Percentiles rank a stretch among this genome's conserved stretches.
phyloP scores from a whole-genome alignment of 2,888 invertebrate species.

The Leptopterna dolabrata region DNA sequence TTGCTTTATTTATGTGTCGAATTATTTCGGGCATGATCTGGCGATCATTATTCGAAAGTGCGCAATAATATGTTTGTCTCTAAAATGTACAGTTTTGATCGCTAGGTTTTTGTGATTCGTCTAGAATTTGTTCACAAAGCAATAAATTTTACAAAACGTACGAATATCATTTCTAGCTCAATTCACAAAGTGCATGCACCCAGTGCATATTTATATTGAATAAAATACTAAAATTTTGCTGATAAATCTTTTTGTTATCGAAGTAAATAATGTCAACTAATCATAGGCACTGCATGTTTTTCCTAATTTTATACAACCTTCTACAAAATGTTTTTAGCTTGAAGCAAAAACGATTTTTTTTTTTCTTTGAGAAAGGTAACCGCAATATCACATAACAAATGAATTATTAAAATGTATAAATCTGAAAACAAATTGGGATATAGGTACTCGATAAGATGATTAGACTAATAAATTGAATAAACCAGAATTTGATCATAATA shows the following conservation, averaged over 20 bases:
- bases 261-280: constrained; percentile 45
- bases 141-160: constrained; percentile 22
- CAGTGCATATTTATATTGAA: constrained; percentile 54
- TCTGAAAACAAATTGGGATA: constrained; percentile 17
- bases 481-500: not conserved
- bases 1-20: constrained; percentile 25
- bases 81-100: constrained; percentile 29
- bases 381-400: constrained; percentile 55
- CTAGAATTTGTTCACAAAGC: constrained; percentile 28
- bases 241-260: constrained; percentile 19
- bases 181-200: constrained; percentile 61
- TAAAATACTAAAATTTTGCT: constrained; percentile 52
- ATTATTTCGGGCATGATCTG: constrained; percentile 15
- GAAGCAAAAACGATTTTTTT: constrained; percentile 52
- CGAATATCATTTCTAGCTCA: constrained; percentile 52
- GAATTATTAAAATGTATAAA: constrained; percentile 19
- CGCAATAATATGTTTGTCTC: not conserved
- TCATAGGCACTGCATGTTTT: constrained; percentile 57
- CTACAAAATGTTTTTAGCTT: constrained; percentile 52
- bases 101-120: not conserved
- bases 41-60: not conserved
- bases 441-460: not conserved
- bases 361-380: constrained; percentile 53
- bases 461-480: constrained; percentile 9
- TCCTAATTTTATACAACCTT: constrained; percentile 56